Evolutionary conservation across 1,140 invertebrate species (phyloP), one percentile per base, ranked within the genome.

Genomic region (Drosophila tropicalis): DNA sequence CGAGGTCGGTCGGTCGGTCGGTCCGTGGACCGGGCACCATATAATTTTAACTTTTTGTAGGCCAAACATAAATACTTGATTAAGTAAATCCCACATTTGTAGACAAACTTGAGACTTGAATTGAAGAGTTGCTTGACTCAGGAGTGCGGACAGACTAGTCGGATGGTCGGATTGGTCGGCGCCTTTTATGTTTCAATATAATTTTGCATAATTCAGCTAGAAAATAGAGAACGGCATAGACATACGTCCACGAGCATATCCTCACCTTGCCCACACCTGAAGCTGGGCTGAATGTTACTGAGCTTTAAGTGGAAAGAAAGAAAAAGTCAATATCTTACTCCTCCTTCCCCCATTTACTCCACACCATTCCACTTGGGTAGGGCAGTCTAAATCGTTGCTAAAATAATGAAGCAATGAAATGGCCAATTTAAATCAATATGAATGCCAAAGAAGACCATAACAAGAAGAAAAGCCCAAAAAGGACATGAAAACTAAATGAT

Each of bases 381-480:
- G 29, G 5, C 29, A 29, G 29, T 6, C 29, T 6, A 29, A 29
- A 29, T 29, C 29, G 29, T 29, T 29, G n/a, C 39, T 51, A 67
- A 74, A 82, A 78, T 82, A 79, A 81, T 81, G 79, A 78, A 83
- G 79, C 79, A 75, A 82, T 82, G 80, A 82, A 82, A 82, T 83
- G 80, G 67, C 75, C 79, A 82, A 83, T 82, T 82, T 82, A 82
- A 82, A 82, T 82, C 79, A 82, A 82, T 82, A 80, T 71, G 44
- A 22, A 51, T 51, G 44, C 44, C 10, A 51, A 51, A 51, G 6
- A 6, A 5, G 29, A 29, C 29, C 29, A 29, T 29, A 29, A 29
- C 29, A 0, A 44, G 2, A 15, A 51, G 2, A 47, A 47, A 47
- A 47, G 44, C 44, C 44, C 22, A 51, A 22, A n/a, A 29, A 6